Conservation (phyloP, 92 coral and sea anemone species). For the Chrysogorgia sp. region DNA sequence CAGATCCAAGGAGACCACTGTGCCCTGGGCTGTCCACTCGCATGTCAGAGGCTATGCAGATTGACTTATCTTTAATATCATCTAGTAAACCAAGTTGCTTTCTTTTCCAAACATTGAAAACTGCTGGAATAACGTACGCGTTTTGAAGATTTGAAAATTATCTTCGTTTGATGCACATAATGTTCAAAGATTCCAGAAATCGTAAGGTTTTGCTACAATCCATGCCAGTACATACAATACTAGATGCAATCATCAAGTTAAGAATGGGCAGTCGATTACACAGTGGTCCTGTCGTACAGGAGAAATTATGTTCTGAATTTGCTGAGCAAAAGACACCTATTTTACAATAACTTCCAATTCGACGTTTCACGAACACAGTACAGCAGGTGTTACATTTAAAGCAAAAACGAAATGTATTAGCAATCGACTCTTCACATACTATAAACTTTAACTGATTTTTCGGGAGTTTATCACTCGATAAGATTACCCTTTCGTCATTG, state of each 20-base stretch:
- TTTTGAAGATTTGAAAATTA: constrained; percentile 36
- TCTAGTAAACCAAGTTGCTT: constrained; percentile 2
- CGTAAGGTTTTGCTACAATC: constrained; percentile 41
- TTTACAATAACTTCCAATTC: constrained; percentile 25
- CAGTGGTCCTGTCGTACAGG: constrained; percentile 35
- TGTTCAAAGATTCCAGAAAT: constrained; percentile 42
- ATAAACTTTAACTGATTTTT: constrained; percentile 32
- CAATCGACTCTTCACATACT: constrained; percentile 27
- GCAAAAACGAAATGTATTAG: constrained; percentile 7
- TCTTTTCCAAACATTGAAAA: constrained; percentile 29
- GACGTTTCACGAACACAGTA: constrained; percentile 7
- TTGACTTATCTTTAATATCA: constrained; percentile 32
- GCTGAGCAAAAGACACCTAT: constrained; percentile 10
- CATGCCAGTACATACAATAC: constrained; percentile 38
- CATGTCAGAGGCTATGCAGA: constrained; percentile 44
- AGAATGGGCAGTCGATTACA: constrained; percentile 11
- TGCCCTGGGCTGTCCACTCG: constrained; percentile 57
- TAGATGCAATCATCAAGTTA: constrained; percentile 8
- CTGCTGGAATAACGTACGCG: constrained; percentile 47
- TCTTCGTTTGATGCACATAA: constrained; percentile 34
- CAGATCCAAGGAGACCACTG: constrained; percentile 32
- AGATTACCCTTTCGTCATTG: constrained; percentile 10
- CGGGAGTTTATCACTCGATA: constrained; percentile 26
- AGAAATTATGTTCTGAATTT: background rate
- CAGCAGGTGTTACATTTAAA: constrained; percentile 23